Base-by-base conservation (phyloP, 2,888 invertebrate genomes). In the Idaea dimidiata region DNA sequence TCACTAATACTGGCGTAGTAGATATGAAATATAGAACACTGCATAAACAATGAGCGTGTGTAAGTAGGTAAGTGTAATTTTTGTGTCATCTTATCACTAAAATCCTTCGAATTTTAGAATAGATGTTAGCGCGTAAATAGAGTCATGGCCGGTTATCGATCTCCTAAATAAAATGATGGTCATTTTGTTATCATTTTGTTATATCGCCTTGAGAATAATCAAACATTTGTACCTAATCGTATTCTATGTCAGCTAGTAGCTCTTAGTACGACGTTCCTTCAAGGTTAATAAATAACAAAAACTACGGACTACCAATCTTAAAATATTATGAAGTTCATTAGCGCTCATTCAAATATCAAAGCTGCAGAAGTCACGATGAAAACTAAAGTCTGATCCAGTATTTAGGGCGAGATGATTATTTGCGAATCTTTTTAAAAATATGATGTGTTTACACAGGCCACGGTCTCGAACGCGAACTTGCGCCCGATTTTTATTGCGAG, bases 91-190 rank as follows among this genome's bases (percentile, higher is more conserved):
- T 88, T 91, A 90, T 91, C 90, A 76, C 77, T 70, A 74, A 84
- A 82, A 88, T 86, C 89, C 89, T 88, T 88, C 83, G 77, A 74
- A 74, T 80, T 81, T 86, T 85, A 80, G 80, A 77, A 77, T 78
- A 72, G 64, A 70, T 77, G 75, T 80, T 76, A 74, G 71, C 77
- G 76, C 75, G 81, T 80, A 88, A 89, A 88, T 83, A 83, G 81
- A 90, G 91, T 91, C 91, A 91, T 67, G 91, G 91, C 74, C 89
- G 91, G 89, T 87, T 89, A 84, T 86, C 88, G 91, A 91, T 90
- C 91, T 90, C 89, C 78, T 87, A 87, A 87, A 86, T 89, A 14
- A 43, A 43, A 43, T 87, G 87, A 87, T 88, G 86, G 88, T 84
- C 89, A 83, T 74, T 77, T 72, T 73, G 76, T 83, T 87, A 88